These are phyloP conservation scores for Nemotelus pantherinus DNA, from an alignment of 2,888 invertebrate genomes.

Conservation along the genomic window DNA sequence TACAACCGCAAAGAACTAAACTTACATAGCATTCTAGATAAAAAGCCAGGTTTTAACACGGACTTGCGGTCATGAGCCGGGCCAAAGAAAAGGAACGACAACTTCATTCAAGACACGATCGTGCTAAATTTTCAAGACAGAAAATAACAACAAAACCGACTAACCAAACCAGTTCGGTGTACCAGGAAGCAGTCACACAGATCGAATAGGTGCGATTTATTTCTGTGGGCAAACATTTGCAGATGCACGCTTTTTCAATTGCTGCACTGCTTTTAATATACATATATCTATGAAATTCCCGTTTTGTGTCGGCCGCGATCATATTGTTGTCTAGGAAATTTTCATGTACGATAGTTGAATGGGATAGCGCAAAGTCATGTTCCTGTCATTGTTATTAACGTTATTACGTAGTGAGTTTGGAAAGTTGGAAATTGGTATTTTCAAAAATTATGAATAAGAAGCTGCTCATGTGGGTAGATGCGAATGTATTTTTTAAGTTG, in stretches of 20 bases:
- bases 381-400: conserved; percentile 40
- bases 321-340: not conserved
- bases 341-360: not conserved
- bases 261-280: conserved; percentile 23
- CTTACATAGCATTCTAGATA: too few species aligned
- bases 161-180: conserved; percentile 31
- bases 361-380: conserved; percentile 22
- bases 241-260: conserved; percentile 22
- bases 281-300: not conserved
- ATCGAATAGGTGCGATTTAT: conserved; percentile 33
- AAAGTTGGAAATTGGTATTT: conserved; percentile 19
- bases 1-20: too few species aligned
- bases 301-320: not conserved
- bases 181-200: conserved; percentile 29
- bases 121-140: conserved; percentile 10
- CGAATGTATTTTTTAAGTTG: too few species aligned
- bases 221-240: conserved; percentile 11
- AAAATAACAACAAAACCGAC: conserved; percentile 13
- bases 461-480: too few species aligned
- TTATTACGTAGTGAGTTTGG: conserved; percentile 24
- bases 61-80: too few species aligned
- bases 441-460: conserved; percentile 10
- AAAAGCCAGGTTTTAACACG: too few species aligned
- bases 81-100: conserved; percentile 16
- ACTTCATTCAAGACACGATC: conserved; percentile 29